Percentiles rank a stretch among this genome's conserved stretches.
These are phyloP conservation scores for Crotalus horridus DNA, from an alignment of 2,113 vertebrate genomes.

Conservation along the genomic window DNA sequence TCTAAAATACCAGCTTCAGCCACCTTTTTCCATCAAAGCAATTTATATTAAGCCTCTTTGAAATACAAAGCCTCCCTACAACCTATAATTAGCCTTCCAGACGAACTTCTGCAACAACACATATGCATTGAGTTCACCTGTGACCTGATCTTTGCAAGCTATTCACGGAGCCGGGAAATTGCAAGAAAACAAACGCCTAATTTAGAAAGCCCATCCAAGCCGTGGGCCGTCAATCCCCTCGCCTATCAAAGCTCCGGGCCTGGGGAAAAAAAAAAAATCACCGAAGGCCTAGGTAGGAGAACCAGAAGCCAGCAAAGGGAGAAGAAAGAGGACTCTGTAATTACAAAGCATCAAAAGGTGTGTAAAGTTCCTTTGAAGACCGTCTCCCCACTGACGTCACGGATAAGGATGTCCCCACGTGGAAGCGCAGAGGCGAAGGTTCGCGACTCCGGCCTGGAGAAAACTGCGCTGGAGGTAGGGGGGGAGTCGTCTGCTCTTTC, in stretches of 20 bases:
- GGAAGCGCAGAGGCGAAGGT: neutral
- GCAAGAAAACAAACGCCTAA: neutral
- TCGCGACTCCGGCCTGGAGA: neutral
- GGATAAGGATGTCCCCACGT: neutral
- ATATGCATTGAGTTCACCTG: neutral
- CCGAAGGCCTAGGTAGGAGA: neutral
- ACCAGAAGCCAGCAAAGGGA: neutral
- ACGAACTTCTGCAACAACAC: constrained; percentile 12
- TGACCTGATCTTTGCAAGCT: neutral
- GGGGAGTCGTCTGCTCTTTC: neutral
- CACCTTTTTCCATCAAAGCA: constrained; percentile 18
- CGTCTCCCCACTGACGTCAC: neutral
- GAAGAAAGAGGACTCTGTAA: neutral
- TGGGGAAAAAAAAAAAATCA: neutral
- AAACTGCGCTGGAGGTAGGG: neutral
- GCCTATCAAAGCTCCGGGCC: neutral
- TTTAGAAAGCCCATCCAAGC: neutral
- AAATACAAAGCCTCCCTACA: neutral
- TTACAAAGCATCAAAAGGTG: neutral
- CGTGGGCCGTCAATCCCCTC: neutral
- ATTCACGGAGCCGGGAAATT: neutral
- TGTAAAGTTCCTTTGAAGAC: neutral
- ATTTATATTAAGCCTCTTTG: neutral
- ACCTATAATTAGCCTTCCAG: constrained; percentile 5
- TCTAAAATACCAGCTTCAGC: neutral